Conservation (phyloP, 2,113 vertebrate species). For the Hirundichthys speculiger region DNA sequence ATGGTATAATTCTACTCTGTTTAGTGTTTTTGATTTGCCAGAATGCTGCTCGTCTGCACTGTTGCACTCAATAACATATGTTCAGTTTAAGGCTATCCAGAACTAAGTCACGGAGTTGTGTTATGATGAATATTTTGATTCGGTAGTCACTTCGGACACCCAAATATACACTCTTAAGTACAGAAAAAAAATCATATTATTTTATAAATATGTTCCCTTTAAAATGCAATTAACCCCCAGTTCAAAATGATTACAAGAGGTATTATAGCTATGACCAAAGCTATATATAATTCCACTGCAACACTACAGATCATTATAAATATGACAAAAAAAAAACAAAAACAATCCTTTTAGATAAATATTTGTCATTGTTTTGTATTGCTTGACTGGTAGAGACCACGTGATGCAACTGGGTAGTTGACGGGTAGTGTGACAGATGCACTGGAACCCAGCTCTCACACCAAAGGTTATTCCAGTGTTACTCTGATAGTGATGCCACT, state of each 20-base stretch:
- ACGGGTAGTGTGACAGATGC: conserved; percentile 66
- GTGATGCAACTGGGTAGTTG: conserved; percentile 51
- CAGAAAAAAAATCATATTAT: too few relatives aligned
- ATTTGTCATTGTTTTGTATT: conserved; percentile 40
- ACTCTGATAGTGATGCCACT: conserved; percentile 72
- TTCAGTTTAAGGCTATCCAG: too few relatives aligned
- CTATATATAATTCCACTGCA: background rate
- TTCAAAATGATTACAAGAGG: background rate
- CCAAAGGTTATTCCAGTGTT: conserved; percentile 72
- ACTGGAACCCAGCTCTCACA: conserved; percentile 65
- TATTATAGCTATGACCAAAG: too few relatives aligned
- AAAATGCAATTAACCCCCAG: background rate
- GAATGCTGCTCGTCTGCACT: too few relatives aligned
- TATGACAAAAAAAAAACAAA: conserved; percentile 18
- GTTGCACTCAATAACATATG: too few relatives aligned
- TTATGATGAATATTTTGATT: too few relatives aligned
- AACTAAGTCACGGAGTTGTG: too few relatives aligned
- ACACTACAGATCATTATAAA: conserved; percentile 39
- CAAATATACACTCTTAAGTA: too few relatives aligned
- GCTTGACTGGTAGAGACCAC: conserved; percentile 21
- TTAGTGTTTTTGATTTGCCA: too few relatives aligned
- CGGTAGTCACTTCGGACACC: too few relatives aligned
- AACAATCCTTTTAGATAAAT: conserved; percentile 43
- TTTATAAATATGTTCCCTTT: too few relatives aligned
- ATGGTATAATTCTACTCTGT: too few relatives aligned